These are phyloP conservation scores for Sarcophaga caerulescens DNA, from an alignment of 2,888 invertebrate genomes.

Conservation along the genomic window DNA sequence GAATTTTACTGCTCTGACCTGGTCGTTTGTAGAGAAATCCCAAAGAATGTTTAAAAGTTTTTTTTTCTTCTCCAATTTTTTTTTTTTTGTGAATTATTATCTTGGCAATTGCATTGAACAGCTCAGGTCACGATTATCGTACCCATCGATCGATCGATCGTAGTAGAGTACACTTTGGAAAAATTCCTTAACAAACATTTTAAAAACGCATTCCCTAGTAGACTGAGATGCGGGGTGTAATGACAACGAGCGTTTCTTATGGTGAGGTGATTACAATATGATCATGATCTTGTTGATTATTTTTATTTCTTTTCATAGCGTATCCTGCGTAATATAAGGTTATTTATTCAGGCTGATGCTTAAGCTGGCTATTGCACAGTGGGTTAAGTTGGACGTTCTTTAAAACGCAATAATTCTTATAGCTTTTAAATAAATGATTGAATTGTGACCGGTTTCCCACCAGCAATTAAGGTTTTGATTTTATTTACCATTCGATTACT, in stretches of 20 bases:
- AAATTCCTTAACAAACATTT: constrained; percentile 49
- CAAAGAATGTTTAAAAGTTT: constrained; percentile 54
- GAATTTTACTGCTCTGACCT: constrained; percentile 21
- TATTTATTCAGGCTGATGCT: constrained; percentile 44
- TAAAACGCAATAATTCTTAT: neutral
- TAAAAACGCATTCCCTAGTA: neutral
- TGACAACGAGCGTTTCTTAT: constrained; percentile 19
- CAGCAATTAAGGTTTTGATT: too few relatives aligned
- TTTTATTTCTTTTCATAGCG: constrained; percentile 41
- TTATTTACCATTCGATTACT: too few relatives aligned
- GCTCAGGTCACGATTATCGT: constrained; percentile 79
- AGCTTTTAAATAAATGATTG: neutral
- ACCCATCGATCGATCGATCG: constrained; percentile 48
- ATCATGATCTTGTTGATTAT: constrained; percentile 58
- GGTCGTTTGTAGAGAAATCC: constrained; percentile 31
- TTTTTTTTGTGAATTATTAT: constrained; percentile 68
- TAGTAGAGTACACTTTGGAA: constrained; percentile 53
- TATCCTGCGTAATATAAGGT: constrained; percentile 56
- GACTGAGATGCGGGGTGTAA: constrained; percentile 47
- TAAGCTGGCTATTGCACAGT: constrained; percentile 31
- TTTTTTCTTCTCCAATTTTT: neutral
- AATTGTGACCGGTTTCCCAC: too few relatives aligned
- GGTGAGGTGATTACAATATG: constrained; percentile 49
- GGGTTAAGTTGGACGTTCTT: neutral
- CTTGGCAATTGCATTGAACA: constrained; percentile 70